Percentiles rank a stretch among this genome's conserved stretches.
Evolutionary conservation across 2,113 vertebrate species (phyloP).

Genomic region (Puffinus mauretanicus): DNA sequence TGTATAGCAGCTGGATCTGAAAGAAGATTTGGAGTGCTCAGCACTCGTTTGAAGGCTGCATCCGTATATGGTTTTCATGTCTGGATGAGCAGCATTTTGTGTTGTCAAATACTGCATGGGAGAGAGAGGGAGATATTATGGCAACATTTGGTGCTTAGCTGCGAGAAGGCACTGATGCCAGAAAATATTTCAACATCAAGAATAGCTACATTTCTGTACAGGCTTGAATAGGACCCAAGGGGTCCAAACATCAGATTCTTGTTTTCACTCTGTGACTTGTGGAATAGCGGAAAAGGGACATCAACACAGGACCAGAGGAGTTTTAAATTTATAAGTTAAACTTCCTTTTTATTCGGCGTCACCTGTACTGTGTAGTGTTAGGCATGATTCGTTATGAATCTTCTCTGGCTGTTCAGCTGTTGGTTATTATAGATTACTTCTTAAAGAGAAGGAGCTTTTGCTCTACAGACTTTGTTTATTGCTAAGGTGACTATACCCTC

Average conservation of each 20-base stretch:
- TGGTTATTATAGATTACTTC: background rate
- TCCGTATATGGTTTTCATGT: constrained; percentile 32
- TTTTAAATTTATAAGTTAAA: background rate
- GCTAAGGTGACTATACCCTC: background rate
- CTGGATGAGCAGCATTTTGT: constrained; percentile 10
- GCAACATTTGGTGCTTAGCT: background rate
- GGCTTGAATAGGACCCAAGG: background rate
- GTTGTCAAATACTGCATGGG: background rate
- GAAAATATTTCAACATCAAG: background rate
- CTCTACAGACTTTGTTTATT: background rate
- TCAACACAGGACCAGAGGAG: background rate
- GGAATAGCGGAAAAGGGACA: background rate
- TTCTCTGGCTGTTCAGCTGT: background rate
- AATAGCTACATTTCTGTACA: background rate
- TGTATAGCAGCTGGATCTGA: constrained; percentile 48
- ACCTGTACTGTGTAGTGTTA: background rate
- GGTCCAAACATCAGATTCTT: background rate
- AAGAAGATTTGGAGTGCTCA: constrained; percentile 36
- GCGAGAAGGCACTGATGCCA: background rate
- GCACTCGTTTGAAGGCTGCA: background rate
- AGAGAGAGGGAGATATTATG: background rate
- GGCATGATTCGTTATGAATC: background rate
- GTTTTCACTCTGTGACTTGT: background rate
- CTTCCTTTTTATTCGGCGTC: background rate
- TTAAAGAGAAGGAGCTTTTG: background rate